phyloP scores from a whole-genome alignment of 2,797 vertebrate species.

The Sebastes reedi region DNA sequence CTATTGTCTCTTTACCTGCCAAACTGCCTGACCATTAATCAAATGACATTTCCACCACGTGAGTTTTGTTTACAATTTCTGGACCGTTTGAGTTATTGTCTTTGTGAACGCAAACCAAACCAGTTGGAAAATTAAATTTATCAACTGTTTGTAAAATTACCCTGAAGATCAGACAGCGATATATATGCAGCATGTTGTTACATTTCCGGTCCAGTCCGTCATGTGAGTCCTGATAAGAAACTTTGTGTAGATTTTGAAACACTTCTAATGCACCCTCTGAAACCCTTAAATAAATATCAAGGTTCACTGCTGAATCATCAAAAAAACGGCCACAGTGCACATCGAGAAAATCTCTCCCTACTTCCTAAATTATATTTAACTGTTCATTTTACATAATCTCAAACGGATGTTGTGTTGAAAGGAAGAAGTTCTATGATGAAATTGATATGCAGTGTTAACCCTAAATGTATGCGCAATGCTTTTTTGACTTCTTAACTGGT shows the following conservation, averaged over 20 bases:
- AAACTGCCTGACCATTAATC: no score
- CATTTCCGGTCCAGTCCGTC: not conserved
- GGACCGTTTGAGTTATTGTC: no score
- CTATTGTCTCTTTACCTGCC: no score
- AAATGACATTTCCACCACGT: no score
- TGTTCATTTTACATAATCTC: not conserved
- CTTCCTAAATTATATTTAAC: not conserved
- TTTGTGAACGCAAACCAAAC: no score
- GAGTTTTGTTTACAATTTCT: no score
- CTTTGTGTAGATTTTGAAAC: not conserved
- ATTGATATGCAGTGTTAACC: not conserved
- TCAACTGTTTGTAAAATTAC: no score
- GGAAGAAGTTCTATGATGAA: not conserved
- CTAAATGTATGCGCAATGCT: not conserved
- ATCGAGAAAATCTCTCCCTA: not conserved
- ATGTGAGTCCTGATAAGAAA: not conserved
- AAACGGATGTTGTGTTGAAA: not conserved
- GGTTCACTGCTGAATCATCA: conserved; percentile 33
- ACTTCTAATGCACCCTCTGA: not conserved
- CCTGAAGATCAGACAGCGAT: not conserved
- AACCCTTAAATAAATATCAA: conserved; percentile 62
- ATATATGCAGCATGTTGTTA: not conserved
- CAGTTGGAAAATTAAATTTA: no score
- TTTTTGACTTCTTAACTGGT: not conserved
- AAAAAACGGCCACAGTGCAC: not conserved